Conservation (phyloP, 2,113 vertebrate species). For the Lota lota region DNA sequence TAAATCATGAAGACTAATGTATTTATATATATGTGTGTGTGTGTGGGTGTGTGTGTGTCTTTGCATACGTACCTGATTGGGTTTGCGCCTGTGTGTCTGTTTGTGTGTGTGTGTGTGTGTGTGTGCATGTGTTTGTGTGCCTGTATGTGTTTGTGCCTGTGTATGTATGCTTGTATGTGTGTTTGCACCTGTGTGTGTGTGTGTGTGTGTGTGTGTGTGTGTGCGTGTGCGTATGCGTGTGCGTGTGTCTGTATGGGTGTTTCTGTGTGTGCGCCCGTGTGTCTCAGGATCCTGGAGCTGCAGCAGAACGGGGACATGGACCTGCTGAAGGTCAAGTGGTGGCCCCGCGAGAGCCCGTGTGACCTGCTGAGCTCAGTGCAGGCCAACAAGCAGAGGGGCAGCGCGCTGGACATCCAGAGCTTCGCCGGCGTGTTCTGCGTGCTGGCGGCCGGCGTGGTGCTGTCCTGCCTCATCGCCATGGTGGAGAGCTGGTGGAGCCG, state of each 20-base stretch:
- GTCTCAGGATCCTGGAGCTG: slow-evolving; percentile 91
- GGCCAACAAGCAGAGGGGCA: slow-evolving; percentile 82
- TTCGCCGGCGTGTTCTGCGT: slow-evolving; percentile 97
- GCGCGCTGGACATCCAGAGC: slow-evolving; percentile 95
- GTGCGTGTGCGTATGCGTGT: neutral
- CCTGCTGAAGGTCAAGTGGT: slow-evolving; percentile 95
- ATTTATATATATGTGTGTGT: neutral
- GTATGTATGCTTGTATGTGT: slow-evolving; percentile 1
- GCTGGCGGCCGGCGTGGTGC: slow-evolving; percentile 91
- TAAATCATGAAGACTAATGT: too few relatives aligned
- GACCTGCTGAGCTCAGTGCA: slow-evolving; percentile 90
- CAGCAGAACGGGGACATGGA: slow-evolving; percentile 98
- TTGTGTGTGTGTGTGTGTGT: neutral
- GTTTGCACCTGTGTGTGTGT: neutral
- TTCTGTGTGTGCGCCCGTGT: neutral
- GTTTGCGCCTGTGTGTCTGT: neutral
- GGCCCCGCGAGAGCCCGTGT: slow-evolving; percentile 92
- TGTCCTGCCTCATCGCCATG: slow-evolving; percentile 98
- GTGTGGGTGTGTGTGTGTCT: neutral
- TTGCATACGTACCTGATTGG: too few relatives aligned
- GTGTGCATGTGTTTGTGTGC: neutral
- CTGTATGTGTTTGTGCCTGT: too few relatives aligned
- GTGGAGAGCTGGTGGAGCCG: slow-evolving; percentile 98
- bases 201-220: neutral
- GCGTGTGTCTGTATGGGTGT: slow-evolving; percentile 3